A percentile compares a stretch with the other conserved stretches of the same genome.
Conservation (phyloP, 2,113 vertebrate genomes). For the Hippocampus barbouri region DNA sequence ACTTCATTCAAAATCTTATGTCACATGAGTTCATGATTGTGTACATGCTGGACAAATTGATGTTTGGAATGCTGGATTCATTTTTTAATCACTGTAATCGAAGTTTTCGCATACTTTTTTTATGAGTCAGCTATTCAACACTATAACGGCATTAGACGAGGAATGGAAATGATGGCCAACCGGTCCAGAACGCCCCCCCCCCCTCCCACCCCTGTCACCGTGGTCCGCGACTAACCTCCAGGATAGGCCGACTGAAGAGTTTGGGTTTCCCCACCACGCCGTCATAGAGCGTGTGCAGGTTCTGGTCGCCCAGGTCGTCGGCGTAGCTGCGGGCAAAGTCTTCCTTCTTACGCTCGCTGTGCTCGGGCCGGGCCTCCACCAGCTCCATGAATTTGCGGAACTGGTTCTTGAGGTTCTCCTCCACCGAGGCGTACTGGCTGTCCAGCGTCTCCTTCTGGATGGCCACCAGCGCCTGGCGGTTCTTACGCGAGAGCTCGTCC, state of each 20-base stretch:
- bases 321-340: conserved; percentile 67
- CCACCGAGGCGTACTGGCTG: conserved; percentile 68
- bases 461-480: conserved; percentile 59
- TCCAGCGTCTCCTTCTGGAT: conserved; percentile 75
- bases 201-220: too few relatives aligned
- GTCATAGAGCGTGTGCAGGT: conserved; percentile 77
- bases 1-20: too few relatives aligned
- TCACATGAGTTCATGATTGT: too few relatives aligned
- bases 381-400: conserved; percentile 76
- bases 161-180: too few relatives aligned
- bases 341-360: conserved; percentile 52
- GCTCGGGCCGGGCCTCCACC: conserved; percentile 60
- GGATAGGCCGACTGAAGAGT: conserved; percentile 74
- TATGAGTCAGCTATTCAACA: too few relatives aligned
- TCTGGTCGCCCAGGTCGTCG: conserved; percentile 72
- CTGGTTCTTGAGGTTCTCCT: conserved; percentile 75
- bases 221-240: conserved; percentile 45
- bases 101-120: too few relatives aligned
- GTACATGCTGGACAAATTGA: too few relatives aligned
- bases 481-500: conserved; percentile 67
- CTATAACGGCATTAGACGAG: too few relatives aligned
- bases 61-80: too few relatives aligned
- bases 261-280: conserved; percentile 73
- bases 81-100: too few relatives aligned
- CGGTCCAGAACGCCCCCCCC: too few relatives aligned